phyloP scores from a whole-genome alignment of 1,140 invertebrate species.

The Drosophila tristis region DNA sequence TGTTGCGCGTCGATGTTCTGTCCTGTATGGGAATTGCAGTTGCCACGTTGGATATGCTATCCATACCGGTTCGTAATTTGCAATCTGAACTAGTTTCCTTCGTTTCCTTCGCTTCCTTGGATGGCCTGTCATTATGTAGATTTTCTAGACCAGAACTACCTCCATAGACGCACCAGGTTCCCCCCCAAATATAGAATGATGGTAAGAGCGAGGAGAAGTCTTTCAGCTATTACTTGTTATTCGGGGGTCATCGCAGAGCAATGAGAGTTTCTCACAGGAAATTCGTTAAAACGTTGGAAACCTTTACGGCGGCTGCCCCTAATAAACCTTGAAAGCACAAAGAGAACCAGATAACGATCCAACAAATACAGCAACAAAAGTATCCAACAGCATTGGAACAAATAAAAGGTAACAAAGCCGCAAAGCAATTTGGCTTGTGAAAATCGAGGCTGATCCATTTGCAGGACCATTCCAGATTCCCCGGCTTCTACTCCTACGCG shows the following conservation, averaged over 20 bases:
- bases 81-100: slow-evolving; percentile 74
- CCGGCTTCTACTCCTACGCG: slow-evolving; percentile 1
- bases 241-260: slow-evolving; percentile 56
- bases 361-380: slow-evolving; percentile 29
- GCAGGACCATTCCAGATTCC: slow-evolving; percentile 40
- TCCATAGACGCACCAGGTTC: not conserved
- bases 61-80: slow-evolving; percentile 78
- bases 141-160: slow-evolving; percentile 36
- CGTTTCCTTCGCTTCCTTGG: not conserved
- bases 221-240: slow-evolving; percentile 43
- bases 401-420: slow-evolving; percentile 60
- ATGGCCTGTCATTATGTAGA: slow-evolving; percentile 73
- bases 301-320: slow-evolving; percentile 2
- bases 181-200: slow-evolving; percentile 22
- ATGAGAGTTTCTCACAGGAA: slow-evolving; percentile 72
- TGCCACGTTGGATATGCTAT: slow-evolving; percentile 16
- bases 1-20: slow-evolving; percentile 43
- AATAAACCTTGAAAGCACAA: slow-evolving; percentile 73
- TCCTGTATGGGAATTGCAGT: slow-evolving; percentile 75
- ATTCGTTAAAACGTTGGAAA: slow-evolving; percentile 43
- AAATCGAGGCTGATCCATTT: slow-evolving; percentile 72
- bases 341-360: slow-evolving; percentile 71
- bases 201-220: slow-evolving; percentile 31
- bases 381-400: slow-evolving; percentile 38
- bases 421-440: slow-evolving; percentile 63